phyloP scores from a whole-genome alignment of 2,797 vertebrate species.

The Mycteria americana region DNA sequence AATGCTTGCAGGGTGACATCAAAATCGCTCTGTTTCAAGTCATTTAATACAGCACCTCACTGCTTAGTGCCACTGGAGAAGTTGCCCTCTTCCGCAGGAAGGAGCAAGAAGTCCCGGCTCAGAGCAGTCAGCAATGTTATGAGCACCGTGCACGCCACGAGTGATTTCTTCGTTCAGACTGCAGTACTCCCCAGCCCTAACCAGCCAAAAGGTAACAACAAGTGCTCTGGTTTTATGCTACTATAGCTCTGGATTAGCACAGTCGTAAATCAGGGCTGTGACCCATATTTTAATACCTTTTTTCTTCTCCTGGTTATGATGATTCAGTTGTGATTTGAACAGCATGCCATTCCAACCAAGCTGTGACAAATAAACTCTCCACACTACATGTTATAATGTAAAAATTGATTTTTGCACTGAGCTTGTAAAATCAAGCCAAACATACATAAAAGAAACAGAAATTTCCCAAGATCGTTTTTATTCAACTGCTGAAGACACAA shows the following conservation, averaged over 20 bases:
- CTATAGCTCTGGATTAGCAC: neutral
- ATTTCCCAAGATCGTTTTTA: neutral
- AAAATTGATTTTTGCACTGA: neutral
- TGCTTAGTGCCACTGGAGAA: neutral
- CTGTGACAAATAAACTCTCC: neutral
- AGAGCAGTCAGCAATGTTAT: rapidly evolving
- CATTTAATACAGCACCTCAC: neutral
- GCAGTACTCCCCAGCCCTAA: neutral
- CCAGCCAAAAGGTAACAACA: neutral
- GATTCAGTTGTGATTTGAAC: neutral
- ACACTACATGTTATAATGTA: neutral
- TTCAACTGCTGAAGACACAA: neutral
- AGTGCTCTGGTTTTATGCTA: neutral
- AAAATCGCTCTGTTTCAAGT: neutral
- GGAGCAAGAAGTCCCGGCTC: neutral
- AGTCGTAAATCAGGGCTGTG: neutral
- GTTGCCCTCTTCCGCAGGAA: neutral
- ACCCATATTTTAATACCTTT: neutral
- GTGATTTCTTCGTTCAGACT: rapidly evolving
- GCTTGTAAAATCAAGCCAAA: conserved; percentile 5
- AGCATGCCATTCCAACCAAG: neutral
- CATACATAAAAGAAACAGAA: neutral
- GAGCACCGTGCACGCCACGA: rapidly evolving
- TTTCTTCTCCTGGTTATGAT: neutral
- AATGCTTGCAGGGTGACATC: neutral